Base-by-base conservation (phyloP, 2,888 invertebrate genomes). In the Himalopsyche anomala region DNA sequence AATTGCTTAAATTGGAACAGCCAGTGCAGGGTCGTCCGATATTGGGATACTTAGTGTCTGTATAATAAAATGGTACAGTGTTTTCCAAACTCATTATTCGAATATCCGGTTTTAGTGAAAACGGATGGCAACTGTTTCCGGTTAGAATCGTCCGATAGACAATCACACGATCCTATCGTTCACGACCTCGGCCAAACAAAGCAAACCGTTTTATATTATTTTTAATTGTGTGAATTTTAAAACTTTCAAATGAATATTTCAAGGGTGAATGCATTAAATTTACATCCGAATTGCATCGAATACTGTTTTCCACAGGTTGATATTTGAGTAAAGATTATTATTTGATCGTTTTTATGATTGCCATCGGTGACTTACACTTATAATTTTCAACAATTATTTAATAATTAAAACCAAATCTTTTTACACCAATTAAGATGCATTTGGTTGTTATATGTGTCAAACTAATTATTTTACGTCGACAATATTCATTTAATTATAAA, bases 71-170 rank as follows among this genome's bases (percentile, higher is more conserved):
- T 74, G 12, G 74, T 28, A 36, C 74, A 74, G 11, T 28, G 38
- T 74, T 74, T 74, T 74, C 74, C 74, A 74, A 74, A 9, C 74
- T 28, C 28, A 36, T 74, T 36, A 74, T 74, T 74, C 36, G 38
- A 9, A 74, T 19, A 38, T 74, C 74, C 74, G 74, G 74, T 38
- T 74, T 36, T 9, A 9, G 74, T 74, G 15, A 36, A 36, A 74
- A 74, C 74, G 74, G 74, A 74, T 74, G 74, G 74, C 74, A 74
- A 74, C 74, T 74, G 74, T 74, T 74, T 74, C 74, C 74, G 74
- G 74, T 74, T 74, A 38, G 8, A 74, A 38, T 74, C 15, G 36
- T 28, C 74, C 12, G 74, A 74, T 74, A 74, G 74, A 74, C 74
- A 74, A 74, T 74, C 74, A 15, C 36, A 36, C 36, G 74, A 12